These are phyloP conservation scores for Agapornis canus DNA, from an alignment of 2,797 vertebrate species.

Conservation along the genomic window DNA sequence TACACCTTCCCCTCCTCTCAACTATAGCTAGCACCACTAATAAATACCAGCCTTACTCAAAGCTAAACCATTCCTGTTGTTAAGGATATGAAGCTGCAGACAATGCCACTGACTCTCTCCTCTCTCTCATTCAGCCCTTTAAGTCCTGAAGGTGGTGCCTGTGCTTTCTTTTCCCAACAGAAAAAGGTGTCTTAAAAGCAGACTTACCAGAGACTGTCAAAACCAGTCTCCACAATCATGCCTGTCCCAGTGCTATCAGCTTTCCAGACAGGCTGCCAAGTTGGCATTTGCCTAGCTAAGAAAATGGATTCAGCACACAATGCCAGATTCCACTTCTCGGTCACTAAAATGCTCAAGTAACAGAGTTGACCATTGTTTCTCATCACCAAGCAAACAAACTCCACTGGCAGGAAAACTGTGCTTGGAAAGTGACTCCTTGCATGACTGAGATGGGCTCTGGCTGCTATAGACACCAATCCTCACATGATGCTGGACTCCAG, in stretches of 20 bases:
- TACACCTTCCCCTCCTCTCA: neutral
- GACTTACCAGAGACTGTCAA: neutral
- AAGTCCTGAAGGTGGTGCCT: neutral
- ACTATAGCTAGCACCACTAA: neutral
- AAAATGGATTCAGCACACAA: conserved; percentile 34
- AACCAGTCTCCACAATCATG: neutral
- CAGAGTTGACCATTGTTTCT: conserved; percentile 42
- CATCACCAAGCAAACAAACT: conserved; percentile 51
- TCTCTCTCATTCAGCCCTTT: neutral
- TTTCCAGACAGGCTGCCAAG: conserved; percentile 13
- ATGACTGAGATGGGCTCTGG: neutral
- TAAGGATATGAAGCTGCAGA: neutral
- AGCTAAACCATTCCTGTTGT: neutral
- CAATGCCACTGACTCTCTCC: neutral
- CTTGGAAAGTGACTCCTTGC: conserved; percentile 4
- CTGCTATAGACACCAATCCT: neutral
- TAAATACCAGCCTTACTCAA: neutral
- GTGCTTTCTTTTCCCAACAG: neutral
- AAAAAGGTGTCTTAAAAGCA: conserved; percentile 6
- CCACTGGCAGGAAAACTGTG: neutral
- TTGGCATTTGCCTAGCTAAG: conserved; percentile 29
- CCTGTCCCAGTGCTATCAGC: conserved; percentile 11
- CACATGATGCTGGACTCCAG: neutral
- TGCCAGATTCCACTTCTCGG: conserved; percentile 2
- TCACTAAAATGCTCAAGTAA: conserved; percentile 13